Conservation (phyloP, 2,797 vertebrate genomes). For the Schizopygopsis pylzovi region DNA sequence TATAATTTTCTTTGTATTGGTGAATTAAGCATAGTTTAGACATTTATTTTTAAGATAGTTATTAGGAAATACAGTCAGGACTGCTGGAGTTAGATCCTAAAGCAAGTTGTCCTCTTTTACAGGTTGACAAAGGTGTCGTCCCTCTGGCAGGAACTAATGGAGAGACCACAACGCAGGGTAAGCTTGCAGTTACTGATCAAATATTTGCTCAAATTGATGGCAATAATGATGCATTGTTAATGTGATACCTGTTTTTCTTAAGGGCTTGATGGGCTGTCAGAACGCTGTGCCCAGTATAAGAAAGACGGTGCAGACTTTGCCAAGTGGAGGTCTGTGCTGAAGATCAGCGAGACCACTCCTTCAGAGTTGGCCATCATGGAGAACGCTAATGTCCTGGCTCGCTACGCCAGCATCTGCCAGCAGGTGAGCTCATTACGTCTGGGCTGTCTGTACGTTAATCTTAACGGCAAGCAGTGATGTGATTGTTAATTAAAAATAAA, state of each 20-base stretch:
- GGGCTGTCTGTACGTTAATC: neutral
- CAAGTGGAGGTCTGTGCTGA: conserved; percentile 95
- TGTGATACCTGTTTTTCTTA: conserved; percentile 16
- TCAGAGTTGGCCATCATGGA: conserved; percentile 92
- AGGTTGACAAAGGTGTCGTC: conserved; percentile 98
- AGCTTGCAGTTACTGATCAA: neutral
- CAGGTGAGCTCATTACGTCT: conserved; percentile 78
- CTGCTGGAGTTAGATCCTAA: neutral
- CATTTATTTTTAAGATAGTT: neutral
- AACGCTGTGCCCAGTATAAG: conserved; percentile 98
- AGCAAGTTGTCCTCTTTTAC: neutral
- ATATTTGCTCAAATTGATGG: neutral
- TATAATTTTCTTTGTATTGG: neutral
- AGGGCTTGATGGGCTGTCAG: conserved; percentile 95
- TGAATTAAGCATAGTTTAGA: neutral
- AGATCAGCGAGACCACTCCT: conserved; percentile 92
- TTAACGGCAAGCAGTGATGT: neutral
- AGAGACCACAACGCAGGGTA: conserved; percentile 98
- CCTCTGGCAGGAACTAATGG: conserved; percentile 94
- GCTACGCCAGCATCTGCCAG: conserved; percentile 99
- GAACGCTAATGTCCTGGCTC: conserved; percentile 95
- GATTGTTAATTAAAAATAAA: neutral
- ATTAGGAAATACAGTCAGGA: neutral
- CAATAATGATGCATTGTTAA: neutral
- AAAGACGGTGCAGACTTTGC: conserved; percentile 97